These are phyloP conservation scores for Mionectes macconnelli DNA, from an alignment of 2,113 vertebrate genomes.

Conservation along the genomic window DNA sequence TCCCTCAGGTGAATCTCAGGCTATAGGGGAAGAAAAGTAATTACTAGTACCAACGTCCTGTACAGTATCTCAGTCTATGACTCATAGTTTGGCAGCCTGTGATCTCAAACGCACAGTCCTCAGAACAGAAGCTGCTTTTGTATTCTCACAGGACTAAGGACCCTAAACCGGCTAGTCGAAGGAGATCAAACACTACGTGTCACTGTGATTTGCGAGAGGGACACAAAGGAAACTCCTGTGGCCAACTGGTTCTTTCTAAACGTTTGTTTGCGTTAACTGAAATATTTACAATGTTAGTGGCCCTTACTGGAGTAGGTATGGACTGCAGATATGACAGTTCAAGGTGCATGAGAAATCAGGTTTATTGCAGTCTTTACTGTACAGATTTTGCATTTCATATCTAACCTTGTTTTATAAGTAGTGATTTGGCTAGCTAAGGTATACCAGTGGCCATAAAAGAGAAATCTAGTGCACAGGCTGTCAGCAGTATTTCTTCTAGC, in stretches of 20 bases:
- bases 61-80: background rate
- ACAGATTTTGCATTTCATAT: background rate
- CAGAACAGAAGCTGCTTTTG: background rate
- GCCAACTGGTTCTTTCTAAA: background rate
- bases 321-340: background rate
- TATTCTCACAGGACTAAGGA: background rate
- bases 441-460: background rate
- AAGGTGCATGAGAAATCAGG: background rate
- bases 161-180: background rate
- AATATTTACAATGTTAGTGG: background rate
- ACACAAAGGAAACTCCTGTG: background rate
- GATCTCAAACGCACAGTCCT: background rate
- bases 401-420: background rate
- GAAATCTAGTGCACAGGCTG: background rate
- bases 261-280: background rate
- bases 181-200: background rate
- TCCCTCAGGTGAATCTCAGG: background rate
- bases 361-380: background rate
- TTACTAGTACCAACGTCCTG: background rate
- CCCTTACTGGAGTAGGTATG: background rate
- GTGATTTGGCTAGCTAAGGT: background rate
- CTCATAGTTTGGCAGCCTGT: background rate
- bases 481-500: background rate
- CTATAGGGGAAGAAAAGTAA: background rate
- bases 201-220: background rate